These are phyloP conservation scores for Linnaemya tessellans DNA, from an alignment of 2,888 invertebrate genomes.

Conservation along the genomic window DNA sequence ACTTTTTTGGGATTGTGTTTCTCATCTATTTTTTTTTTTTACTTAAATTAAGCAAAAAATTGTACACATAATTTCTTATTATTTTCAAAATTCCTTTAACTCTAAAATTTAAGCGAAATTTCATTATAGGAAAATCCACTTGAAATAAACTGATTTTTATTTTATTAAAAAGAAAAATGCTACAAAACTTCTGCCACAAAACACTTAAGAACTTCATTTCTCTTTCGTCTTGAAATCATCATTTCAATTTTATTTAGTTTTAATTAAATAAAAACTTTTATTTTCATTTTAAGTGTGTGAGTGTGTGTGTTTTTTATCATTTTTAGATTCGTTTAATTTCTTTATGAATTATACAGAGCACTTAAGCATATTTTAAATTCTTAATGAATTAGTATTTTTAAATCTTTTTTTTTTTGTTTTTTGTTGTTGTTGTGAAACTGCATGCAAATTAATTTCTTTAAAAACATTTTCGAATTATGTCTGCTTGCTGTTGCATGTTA, in stretches of 20 bases:
- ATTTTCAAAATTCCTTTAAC: too few relatives aligned
- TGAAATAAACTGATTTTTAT: background rate
- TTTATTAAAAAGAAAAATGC: background rate
- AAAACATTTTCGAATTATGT: conserved; percentile 53
- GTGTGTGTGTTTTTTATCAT: background rate
- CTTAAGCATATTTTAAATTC: background rate
- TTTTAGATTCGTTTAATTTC: background rate
- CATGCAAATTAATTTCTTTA: conserved; percentile 29
- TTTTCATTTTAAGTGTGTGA: background rate
- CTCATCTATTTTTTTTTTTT: too few relatives aligned
- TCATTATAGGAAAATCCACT: background rate
- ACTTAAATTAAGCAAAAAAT: too few relatives aligned
- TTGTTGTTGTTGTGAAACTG: background rate
- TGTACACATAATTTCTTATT: too few relatives aligned
- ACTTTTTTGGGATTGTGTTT: too few relatives aligned
- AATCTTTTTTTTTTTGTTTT: background rate
- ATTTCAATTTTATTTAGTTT: conserved; percentile 14
- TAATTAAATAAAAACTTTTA: conserved; percentile 21
- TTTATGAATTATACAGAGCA: background rate
- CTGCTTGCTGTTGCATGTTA: conserved; percentile 67
- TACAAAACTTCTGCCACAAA: background rate
- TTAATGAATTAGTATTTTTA: background rate
- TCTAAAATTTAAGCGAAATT: background rate
- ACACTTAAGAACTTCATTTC: conserved; percentile 43
- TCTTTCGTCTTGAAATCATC: background rate